Base-by-base conservation (phyloP, 2,113 vertebrate species). In the Aythya baeri region DNA sequence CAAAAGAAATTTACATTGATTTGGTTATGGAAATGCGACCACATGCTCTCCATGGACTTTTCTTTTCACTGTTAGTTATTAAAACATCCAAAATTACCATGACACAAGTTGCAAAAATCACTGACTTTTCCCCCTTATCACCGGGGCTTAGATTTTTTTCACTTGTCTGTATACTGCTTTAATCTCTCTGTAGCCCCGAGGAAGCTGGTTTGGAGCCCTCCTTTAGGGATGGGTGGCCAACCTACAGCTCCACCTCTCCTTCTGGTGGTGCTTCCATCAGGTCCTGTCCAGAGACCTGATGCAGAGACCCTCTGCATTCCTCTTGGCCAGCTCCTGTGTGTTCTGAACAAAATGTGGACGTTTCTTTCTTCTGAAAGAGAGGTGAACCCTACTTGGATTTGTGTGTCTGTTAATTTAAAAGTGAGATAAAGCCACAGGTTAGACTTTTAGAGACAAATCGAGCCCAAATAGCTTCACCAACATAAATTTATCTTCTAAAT, bases 101-200 rank as follows among this genome's bases (percentile, higher is more conserved):
- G 15, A 59, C 13, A 3, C 23, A 31, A 59, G 3, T 31, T 80
- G 34, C 14, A 84, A 36, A 74, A 11, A 18, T 58, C 86, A 70
- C 6, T 77, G 20, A 44, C 23, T 59, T 75, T n/a, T 78, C 8
- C 5, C 54, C 5, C 10, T 31, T 50, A 38, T 7, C 12, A 12
- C 10, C 21, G 3, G 41, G 31, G 13, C 12, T 78, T 44, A 34
- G 4, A n/a, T 58, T 46, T 54, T 70, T 70, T 76, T n/a, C 52
- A 26, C 13, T 96, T 52, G 7, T 6, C 22, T 26, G 61, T 20
- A 5, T 23, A 22, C 11, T 31, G 4, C 4, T 59, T 88, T 46
- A 11, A 7, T 61, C 17, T 66, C 4, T 14, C 32, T 2, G 0
- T 7, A 63, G 16, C 5, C 4, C 16, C 6, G 20, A 29, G 46